phyloP scores from a whole-genome alignment of 2,888 invertebrate genomes.

The Hymenopus coronatus region DNA sequence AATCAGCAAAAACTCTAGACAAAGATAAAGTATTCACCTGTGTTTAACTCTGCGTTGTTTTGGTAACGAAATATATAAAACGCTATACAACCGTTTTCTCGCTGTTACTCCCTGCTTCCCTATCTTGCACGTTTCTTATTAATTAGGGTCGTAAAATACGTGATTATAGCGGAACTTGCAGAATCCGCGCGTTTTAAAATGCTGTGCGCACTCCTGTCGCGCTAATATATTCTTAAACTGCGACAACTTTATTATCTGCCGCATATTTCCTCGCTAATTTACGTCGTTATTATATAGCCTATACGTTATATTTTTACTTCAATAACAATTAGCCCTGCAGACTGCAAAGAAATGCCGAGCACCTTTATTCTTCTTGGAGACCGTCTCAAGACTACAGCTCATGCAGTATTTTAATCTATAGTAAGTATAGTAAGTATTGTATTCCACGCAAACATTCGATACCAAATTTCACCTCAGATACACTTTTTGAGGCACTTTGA shows the following conservation, averaged over 20 bases:
- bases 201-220: not conserved
- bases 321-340: not conserved
- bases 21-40: too few relatives aligned
- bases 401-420: too few relatives aligned
- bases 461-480: too few relatives aligned
- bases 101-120: not conserved
- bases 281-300: not conserved
- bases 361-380: not conserved
- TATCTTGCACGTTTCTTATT: slow-evolving; percentile 10
- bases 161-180: not conserved
- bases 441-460: too few relatives aligned
- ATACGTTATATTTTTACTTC: not conserved
- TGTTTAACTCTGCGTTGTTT: not conserved
- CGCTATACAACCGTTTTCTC: not conserved
- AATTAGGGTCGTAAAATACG: slow-evolving; percentile 10
- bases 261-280: slow-evolving; percentile 9
- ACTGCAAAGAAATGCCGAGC: not conserved
- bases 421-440: too few relatives aligned
- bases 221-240: slow-evolving; percentile 7
- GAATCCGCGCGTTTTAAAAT: not conserved
- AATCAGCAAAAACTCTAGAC: too few relatives aligned
- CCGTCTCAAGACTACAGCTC: too few relatives aligned
- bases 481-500: too few relatives aligned
- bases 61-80: not conserved
- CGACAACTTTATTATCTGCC: slow-evolving; percentile 14